Evolutionary conservation across 2,888 invertebrate genomes (phyloP).

Genomic region (Caprella mutica): DNA sequence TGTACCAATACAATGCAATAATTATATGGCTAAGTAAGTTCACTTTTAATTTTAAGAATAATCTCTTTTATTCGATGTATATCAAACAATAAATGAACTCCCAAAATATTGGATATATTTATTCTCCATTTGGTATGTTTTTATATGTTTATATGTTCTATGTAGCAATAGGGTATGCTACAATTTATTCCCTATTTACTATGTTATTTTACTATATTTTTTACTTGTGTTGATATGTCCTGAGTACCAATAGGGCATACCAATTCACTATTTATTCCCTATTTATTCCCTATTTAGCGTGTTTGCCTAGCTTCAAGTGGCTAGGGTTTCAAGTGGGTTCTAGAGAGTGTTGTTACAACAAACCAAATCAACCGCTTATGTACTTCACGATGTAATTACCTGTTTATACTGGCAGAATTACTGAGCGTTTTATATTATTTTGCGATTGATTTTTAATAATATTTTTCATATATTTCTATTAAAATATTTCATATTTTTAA

Average conservation of each 20-base stretch:
- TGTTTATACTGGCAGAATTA: background rate
- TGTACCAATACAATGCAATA: background rate
- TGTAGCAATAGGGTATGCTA: too few species aligned
- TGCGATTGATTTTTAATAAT: background rate
- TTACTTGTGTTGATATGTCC: too few species aligned
- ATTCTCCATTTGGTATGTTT: background rate
- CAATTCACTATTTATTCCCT: too few species aligned
- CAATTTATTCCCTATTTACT: too few species aligned
- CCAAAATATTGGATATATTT: background rate
- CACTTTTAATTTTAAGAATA: background rate
- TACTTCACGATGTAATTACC: background rate
- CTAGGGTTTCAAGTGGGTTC: background rate
- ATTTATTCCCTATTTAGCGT: too few species aligned
- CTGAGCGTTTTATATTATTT: background rate
- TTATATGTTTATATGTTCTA: background rate
- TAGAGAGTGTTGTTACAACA: background rate
- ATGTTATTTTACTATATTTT: too few species aligned
- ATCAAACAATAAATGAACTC: background rate
- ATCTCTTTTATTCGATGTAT: background rate
- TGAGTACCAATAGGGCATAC: too few species aligned
- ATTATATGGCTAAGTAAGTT: background rate
- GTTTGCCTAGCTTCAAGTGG: background rate
- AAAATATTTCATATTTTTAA: slow-evolving; percentile 7
- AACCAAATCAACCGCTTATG: background rate
- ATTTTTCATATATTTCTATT: background rate